phyloP scores from a whole-genome alignment of 92 coral and sea anemone genomes.

The Zoanthus sociatus region DNA sequence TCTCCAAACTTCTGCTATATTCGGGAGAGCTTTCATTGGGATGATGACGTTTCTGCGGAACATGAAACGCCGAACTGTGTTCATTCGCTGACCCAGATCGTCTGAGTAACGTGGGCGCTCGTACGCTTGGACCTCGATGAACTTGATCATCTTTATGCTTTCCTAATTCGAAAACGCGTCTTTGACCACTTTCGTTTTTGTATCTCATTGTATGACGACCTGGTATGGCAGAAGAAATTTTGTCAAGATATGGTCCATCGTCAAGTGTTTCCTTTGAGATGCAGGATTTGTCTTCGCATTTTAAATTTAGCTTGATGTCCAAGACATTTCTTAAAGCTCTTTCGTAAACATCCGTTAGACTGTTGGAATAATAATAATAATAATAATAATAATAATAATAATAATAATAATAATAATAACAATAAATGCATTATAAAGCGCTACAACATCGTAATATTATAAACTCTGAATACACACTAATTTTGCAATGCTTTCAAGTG shows the following conservation, averaged over 20 bases:
- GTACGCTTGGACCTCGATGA: background rate
- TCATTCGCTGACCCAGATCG: slow-evolving; percentile 29
- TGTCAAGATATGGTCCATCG: slow-evolving; percentile 24
- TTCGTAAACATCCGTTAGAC: slow-evolving; percentile 47
- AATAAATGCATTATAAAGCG: no score
- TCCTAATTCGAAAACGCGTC: slow-evolving; percentile 1
- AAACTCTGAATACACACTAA: no score
- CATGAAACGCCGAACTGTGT: slow-evolving; percentile 44
- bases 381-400: background rate
- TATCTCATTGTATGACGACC: background rate
- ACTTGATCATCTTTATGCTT: background rate
- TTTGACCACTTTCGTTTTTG: background rate
- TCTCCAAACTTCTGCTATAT: slow-evolving; percentile 11
- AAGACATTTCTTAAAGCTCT: slow-evolving; percentile 33
- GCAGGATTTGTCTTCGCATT: slow-evolving; percentile 41
- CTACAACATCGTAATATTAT: no score
- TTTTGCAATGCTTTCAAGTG: no score
- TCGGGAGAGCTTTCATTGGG: slow-evolving; percentile 14
- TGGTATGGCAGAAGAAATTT: background rate
- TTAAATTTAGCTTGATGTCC: slow-evolving; percentile 35
- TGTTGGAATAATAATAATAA: background rate
- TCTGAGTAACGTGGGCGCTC: slow-evolving; percentile 42
- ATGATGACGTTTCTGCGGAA: slow-evolving; percentile 38
- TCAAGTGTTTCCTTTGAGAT: slow-evolving; percentile 41
- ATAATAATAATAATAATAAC: background rate